Conservation (phyloP, 2,888 invertebrate genomes). For the Adineta ricciae region DNA sequence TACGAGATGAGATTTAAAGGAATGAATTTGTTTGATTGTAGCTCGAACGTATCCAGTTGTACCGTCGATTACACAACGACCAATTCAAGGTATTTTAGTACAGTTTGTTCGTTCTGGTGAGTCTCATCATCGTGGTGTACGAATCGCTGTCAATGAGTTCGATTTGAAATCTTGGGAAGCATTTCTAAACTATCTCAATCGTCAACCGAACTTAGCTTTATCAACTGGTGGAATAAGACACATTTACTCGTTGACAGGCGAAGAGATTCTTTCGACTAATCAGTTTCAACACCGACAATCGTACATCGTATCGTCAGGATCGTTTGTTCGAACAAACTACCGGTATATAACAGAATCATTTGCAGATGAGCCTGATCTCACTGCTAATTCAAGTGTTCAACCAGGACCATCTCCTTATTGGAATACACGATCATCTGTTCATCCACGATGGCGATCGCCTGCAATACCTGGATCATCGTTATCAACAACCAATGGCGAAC, state of each 20-base stretch:
- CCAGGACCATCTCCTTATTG: neutral
- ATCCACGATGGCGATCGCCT: neutral
- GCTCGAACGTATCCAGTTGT: neutral
- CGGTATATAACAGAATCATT: neutral
- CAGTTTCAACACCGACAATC: neutral
- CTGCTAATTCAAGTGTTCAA: neutral
- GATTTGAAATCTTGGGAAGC: conserved; percentile 4
- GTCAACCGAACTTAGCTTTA: neutral
- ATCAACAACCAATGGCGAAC: neutral
- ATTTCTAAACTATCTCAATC: conserved; percentile 7
- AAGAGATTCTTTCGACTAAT: neutral
- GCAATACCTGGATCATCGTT: too few species aligned
- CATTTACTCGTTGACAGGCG: neutral
- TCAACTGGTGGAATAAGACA: neutral
- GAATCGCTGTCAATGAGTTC: neutral
- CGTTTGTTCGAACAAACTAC: neutral
- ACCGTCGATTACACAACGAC: neutral
- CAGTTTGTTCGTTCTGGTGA: neutral
- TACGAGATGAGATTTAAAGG: too few species aligned
- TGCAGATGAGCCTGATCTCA: neutral
- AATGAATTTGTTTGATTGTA: neutral
- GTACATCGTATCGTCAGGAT: neutral
- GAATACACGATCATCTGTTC: neutral
- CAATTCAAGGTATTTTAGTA: neutral
- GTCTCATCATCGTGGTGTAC: neutral